Evolutionary conservation across 2,888 invertebrate genomes (phyloP).

Genomic region (Pedicia rivosa): DNA sequence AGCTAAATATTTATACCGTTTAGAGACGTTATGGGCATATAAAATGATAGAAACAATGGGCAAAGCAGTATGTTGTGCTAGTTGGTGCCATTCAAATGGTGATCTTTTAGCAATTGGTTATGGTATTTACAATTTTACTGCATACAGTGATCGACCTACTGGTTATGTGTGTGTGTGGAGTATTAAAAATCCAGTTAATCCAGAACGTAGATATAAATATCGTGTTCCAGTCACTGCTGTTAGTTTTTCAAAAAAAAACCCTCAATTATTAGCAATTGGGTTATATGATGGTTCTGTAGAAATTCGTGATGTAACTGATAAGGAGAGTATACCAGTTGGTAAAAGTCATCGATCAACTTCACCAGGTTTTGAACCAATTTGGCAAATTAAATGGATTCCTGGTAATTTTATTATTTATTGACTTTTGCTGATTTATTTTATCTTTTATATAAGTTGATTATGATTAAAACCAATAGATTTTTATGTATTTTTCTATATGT

Average conservation of each 20-base stretch:
- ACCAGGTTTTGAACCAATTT: constrained; percentile 49
- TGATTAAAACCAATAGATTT: not conserved
- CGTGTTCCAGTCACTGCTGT: constrained; percentile 47
- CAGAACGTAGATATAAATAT: constrained; percentile 51
- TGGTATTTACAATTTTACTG: constrained; percentile 43
- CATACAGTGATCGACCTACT: constrained; percentile 28
- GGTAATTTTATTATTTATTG: no score
- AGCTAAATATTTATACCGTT: constrained; percentile 46
- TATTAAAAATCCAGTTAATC: constrained; percentile 62
- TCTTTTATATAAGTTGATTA: not conserved
- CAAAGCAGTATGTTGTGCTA: constrained; percentile 42
- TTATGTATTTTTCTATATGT: not conserved
- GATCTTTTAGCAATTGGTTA: constrained; percentile 63
- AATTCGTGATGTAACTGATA: constrained; percentile 51
- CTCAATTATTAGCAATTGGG: constrained; percentile 59
- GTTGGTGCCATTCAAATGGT: constrained; percentile 49
- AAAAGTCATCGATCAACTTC: constrained; percentile 38
- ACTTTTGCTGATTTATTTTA: not conserved
- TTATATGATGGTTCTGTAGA: constrained; percentile 55
- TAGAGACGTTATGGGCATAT: constrained; percentile 52
- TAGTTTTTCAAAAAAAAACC: constrained; percentile 48
- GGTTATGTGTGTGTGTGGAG: constrained; percentile 65
- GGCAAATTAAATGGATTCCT: constrained; percentile 45
- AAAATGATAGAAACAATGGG: constrained; percentile 34
- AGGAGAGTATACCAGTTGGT: constrained; percentile 34